Evolutionary conservation across 2,888 invertebrate genomes (phyloP).

Genomic region (Tenthredo mesomela): DNA sequence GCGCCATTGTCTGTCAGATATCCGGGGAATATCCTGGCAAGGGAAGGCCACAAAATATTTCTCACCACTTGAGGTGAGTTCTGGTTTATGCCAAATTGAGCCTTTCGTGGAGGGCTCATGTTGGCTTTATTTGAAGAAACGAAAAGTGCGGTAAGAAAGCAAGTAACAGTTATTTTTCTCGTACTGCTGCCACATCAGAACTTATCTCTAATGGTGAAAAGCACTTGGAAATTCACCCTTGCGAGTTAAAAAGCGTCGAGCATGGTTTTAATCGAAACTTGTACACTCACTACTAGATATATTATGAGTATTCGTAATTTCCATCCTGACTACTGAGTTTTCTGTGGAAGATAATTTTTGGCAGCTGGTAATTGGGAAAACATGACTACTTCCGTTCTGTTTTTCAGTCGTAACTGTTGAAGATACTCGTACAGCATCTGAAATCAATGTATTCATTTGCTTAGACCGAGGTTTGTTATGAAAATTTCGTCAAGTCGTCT

Average conservation of each 20-base stretch:
- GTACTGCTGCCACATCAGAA: not conserved
- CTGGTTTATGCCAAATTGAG: not conserved
- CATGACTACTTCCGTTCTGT: not conserved
- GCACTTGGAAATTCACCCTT: not conserved
- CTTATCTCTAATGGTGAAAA: not conserved
- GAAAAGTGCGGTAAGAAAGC: no score
- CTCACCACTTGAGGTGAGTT: not conserved
- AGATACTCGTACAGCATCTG: constrained; percentile 57
- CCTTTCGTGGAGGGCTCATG: not conserved
- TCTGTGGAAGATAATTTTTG: constrained; percentile 63
- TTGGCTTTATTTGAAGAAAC: no score
- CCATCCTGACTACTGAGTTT: constrained; percentile 44
- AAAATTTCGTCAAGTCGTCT: not conserved
- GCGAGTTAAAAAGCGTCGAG: not conserved
- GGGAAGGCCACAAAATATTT: not conserved
- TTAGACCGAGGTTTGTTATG: not conserved
- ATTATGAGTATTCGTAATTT: not conserved
- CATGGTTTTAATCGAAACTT: not conserved
- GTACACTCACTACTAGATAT: not conserved
- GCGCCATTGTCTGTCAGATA: not conserved
- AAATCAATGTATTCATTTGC: constrained; percentile 20
- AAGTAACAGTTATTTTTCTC: not conserved
- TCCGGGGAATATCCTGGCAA: not conserved
- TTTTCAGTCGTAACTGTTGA: not conserved
- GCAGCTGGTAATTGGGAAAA: constrained; percentile 62